A percentile compares a stretch with the other conserved stretches of the same genome.
Conservation (phyloP, 2,888 invertebrate species). For the Rhopalosiphum nymphaeae region DNA sequence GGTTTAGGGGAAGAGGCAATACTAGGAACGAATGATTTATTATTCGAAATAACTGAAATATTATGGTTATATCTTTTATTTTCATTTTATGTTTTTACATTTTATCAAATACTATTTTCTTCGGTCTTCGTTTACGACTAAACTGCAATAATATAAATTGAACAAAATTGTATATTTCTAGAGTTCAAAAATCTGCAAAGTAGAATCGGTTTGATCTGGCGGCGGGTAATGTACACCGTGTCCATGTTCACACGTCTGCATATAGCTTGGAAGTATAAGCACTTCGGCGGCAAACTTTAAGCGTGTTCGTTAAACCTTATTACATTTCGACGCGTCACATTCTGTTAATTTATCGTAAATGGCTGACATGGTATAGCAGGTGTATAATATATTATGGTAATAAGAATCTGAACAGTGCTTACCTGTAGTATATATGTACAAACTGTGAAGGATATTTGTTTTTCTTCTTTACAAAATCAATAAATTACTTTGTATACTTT, state of each 20-base stretch:
- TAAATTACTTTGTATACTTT: background rate
- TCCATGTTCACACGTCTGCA: background rate
- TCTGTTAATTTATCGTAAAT: background rate
- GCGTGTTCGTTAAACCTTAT: background rate
- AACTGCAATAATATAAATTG: background rate
- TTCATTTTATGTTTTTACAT: background rate
- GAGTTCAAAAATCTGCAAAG: background rate
- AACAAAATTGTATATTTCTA: background rate
- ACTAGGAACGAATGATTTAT: background rate
- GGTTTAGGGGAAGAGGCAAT: background rate
- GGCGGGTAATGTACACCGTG: background rate
- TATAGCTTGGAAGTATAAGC: background rate
- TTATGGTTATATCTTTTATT: background rate
- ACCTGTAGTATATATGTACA: background rate
- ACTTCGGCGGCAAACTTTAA: background rate
- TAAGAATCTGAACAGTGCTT: background rate
- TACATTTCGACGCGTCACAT: background rate
- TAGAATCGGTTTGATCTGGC: background rate
- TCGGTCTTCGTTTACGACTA: background rate
- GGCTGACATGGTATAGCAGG: background rate
- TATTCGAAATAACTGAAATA: background rate
- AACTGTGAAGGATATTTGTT: background rate
- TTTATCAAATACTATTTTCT: background rate
- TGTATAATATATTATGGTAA: background rate
- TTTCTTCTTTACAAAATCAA: background rate